These are phyloP conservation scores for Delichon dasypus DNA, from an alignment of 2,797 vertebrate genomes.

Conservation along the genomic window DNA sequence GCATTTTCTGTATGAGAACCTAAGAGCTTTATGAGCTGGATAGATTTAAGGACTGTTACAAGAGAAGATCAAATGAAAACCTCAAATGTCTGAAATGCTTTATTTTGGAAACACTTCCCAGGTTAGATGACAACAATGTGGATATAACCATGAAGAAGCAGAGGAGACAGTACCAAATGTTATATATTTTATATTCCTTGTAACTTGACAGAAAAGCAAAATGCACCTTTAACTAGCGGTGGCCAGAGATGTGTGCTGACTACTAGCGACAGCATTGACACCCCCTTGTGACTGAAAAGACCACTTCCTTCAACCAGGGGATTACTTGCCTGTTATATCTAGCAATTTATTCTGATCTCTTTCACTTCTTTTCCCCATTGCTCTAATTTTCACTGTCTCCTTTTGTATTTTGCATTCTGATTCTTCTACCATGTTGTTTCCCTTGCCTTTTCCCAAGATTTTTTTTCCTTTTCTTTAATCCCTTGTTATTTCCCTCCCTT, in stretches of 20 bases:
- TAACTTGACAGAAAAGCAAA: background rate
- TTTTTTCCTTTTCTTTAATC: background rate
- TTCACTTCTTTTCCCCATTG: background rate
- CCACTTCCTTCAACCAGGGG: background rate
- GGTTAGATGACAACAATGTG: background rate
- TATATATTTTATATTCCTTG: background rate
- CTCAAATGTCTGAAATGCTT: background rate
- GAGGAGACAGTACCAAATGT: background rate
- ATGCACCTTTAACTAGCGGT: background rate
- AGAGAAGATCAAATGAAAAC: background rate
- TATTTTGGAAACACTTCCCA: background rate
- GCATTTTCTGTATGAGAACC: background rate
- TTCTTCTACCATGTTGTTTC: background rate
- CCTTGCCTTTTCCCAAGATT: background rate
- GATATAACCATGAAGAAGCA: background rate
- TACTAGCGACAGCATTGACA: rapidly evolving
- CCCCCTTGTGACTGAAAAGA: background rate
- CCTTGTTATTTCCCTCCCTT: background rate
- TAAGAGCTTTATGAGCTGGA: background rate
- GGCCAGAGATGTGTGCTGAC: background rate
- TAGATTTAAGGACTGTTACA: background rate
- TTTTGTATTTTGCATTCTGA: background rate
- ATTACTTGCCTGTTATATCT: background rate
- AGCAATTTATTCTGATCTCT: background rate
- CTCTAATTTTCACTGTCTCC: background rate